Base-by-base conservation (phyloP, 2,888 invertebrate genomes). In the Synergus itoensis region DNA sequence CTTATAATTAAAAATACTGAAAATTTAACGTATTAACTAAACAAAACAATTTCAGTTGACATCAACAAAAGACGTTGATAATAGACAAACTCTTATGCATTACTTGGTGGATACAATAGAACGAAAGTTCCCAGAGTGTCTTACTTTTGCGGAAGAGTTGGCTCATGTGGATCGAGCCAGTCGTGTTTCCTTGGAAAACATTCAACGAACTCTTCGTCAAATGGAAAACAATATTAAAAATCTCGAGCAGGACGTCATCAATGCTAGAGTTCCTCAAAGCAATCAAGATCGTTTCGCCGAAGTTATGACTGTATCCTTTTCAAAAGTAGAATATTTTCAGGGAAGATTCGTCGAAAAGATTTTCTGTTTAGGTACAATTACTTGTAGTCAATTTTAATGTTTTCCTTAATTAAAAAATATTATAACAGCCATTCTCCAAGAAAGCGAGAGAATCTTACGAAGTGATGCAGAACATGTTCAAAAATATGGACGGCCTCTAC, bases 41-140 rank as follows among this genome's bases (percentile, higher is more conserved):
- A 48, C 80, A 82, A 79, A 85, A 86, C 77, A 41, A 77, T 84
- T 82, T 16, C 92, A 96, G 95, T 93, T 98, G 83, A 96, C 96
- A 4, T 95, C 96, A 80, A 98, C 97, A n/a, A 99, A 99, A 93
- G 98, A 99, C 89, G 93, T 96, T 63, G 97, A 99, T 88, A 98
- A 99, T 91, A 97, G 97, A 88, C 96, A 96, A 83, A 99, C 99
- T 0, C 93, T 99, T 36, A 93, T 99, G 69, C 99, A 99, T 92
- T 99, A 98, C 89, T 93, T 99, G 78, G 98, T 96, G 0, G 96
- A 98, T 84, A 96, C 96, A 0, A 95, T 98, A 80, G 98, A 99
- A 91, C 95, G 93, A 79, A 98, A 98, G 88, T 97, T 97, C 92
- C 97, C 98, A 0, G 98, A 99, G 77, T 94, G 96, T 40, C 91